phyloP scores from a whole-genome alignment of 2,888 invertebrate genomes.

The Machimus atricapillus region DNA sequence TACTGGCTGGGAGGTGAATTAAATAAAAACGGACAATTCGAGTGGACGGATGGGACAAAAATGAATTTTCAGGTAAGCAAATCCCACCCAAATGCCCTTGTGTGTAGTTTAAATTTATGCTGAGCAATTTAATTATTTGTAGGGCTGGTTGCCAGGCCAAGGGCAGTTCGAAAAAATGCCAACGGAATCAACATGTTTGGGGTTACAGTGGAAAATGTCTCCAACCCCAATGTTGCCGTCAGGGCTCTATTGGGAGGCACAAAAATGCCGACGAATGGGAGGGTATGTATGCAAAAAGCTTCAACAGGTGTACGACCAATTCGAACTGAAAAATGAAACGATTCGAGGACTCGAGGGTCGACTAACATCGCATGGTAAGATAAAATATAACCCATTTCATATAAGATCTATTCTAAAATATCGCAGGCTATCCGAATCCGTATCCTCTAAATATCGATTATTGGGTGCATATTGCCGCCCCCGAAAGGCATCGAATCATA shows the following conservation, averaged over 20 bases:
- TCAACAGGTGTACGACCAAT: conserved; percentile 54
- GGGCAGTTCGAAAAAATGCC: conserved; percentile 58
- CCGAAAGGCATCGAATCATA: conserved; percentile 71
- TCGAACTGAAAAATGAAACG: conserved; percentile 66
- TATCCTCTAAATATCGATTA: conserved; percentile 79
- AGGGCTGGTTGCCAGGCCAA: conserved; percentile 70
- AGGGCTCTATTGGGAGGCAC: conserved; percentile 75
- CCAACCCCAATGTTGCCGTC: conserved; percentile 71
- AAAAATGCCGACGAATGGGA: conserved; percentile 70
- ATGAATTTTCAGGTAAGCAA: conserved; percentile 65
- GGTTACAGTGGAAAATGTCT: conserved; percentile 72
- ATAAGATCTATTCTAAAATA: background rate
- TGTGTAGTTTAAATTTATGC: background rate
- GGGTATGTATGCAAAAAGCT: conserved; percentile 73
- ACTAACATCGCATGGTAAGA: conserved; percentile 69
- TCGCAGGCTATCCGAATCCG: conserved; percentile 68
- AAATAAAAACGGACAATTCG: conserved; percentile 63
- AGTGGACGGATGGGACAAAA: conserved; percentile 73
- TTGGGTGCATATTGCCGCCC: conserved; percentile 72
- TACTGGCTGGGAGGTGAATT: conserved; percentile 77
- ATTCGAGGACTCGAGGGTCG: conserved; percentile 71
- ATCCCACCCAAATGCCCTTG: background rate
- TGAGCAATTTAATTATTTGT: background rate
- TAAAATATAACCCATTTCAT: conserved; percentile 42
- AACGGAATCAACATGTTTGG: conserved; percentile 63